phyloP scores from a whole-genome alignment of 2,113 vertebrate genomes.

The Caranx ignobilis region DNA sequence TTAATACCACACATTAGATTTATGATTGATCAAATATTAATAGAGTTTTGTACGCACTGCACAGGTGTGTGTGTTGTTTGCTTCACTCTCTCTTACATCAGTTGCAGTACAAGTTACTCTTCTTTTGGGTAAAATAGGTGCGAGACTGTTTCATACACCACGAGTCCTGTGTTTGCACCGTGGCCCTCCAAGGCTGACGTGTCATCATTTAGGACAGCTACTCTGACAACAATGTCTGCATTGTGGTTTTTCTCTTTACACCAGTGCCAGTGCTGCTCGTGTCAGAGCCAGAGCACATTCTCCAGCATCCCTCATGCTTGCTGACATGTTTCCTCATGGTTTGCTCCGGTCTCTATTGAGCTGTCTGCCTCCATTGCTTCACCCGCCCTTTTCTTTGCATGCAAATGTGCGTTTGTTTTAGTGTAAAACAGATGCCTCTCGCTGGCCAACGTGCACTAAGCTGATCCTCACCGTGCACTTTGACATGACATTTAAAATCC shows the following conservation, averaged over 20 bases:
- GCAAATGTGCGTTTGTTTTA: conserved; percentile 59
- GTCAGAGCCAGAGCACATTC: conserved; percentile 37
- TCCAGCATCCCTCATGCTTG: conserved; percentile 36
- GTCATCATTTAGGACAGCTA: conserved; percentile 43
- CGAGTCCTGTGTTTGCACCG: conserved; percentile 20
- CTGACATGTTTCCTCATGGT: conserved; percentile 55
- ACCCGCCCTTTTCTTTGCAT: conserved; percentile 37
- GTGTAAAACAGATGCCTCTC: conserved; percentile 34
- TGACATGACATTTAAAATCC: conserved; percentile 72
- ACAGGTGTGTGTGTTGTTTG: background rate
- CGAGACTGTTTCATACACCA: conserved; percentile 20
- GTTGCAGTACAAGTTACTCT: conserved; percentile 14
- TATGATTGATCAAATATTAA: conserved; percentile 27
- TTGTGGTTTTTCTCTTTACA: conserved; percentile 26
- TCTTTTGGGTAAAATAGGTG: conserved; percentile 14
- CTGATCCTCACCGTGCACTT: conserved; percentile 49
- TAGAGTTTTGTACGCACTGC: conserved; percentile 10
- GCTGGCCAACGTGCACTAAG: conserved; percentile 53
- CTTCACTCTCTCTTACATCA: background rate
- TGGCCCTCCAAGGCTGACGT: conserved; percentile 36
- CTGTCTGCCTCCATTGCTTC: conserved; percentile 55
- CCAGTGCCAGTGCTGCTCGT: conserved; percentile 31
- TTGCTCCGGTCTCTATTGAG: conserved; percentile 40
- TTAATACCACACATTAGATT: background rate
- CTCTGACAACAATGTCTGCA: conserved; percentile 11